phyloP scores from a whole-genome alignment of 2,888 invertebrate genomes.

The Cotesia congregata region DNA sequence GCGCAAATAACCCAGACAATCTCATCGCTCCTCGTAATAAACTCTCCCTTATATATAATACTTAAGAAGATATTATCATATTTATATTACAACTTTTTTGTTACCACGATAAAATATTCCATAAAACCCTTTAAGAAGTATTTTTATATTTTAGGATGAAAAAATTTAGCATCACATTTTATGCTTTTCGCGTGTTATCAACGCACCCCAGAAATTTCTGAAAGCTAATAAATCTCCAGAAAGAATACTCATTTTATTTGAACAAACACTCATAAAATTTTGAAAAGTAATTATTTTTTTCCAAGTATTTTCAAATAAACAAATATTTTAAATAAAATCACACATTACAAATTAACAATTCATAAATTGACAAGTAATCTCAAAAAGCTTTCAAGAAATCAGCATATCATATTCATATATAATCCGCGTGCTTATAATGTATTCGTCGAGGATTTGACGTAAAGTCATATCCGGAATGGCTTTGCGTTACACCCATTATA shows the following conservation, averaged over 20 bases:
- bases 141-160: background rate
- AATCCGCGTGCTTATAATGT: conserved; percentile 20
- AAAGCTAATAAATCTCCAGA: no score
- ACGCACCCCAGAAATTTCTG: background rate
- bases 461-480: background rate
- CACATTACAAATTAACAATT: background rate
- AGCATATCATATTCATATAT: conserved; percentile 5
- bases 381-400: conserved; percentile 27
- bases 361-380: background rate
- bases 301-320: no score
- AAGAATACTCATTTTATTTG: no score
- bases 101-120: background rate
- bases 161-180: background rate
- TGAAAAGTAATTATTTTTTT: no score
- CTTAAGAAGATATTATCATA: background rate
- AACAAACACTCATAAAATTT: no score
- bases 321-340: no score
- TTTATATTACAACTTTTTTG: background rate
- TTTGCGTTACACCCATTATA: conserved; percentile 20
- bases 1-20: background rate
- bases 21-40: no score
- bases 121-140: background rate
- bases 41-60: background rate
- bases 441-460: conserved; percentile 16
- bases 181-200: background rate